These are phyloP conservation scores for Karalla daura DNA, from an alignment of 2,797 vertebrate species.

Conservation along the genomic window DNA sequence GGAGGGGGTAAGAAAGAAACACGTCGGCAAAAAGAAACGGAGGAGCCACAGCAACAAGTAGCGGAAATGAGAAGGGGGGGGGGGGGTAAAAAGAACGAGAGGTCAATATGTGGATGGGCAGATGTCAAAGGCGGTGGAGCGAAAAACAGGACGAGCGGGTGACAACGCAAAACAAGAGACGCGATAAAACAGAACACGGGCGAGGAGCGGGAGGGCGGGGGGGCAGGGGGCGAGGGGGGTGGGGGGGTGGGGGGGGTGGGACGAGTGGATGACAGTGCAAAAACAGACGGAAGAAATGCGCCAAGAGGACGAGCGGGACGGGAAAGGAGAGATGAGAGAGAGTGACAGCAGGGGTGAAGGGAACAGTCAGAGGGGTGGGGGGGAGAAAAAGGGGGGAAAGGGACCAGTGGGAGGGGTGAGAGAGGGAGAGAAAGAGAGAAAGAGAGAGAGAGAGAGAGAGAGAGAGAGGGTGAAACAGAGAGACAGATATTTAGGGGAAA, in stretches of 20 bases:
- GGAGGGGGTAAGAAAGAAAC: neutral
- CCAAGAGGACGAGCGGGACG: constrained; percentile 20
- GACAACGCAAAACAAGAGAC: constrained; percentile 48
- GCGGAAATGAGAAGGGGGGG: neutral
- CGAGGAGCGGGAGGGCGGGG: constrained; percentile 57
- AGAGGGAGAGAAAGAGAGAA: constrained; percentile 1
- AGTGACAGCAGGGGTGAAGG: constrained; percentile 32
- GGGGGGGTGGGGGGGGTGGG: constrained; percentile 54
- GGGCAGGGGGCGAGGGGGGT: no score
- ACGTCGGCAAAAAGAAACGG: neutral
- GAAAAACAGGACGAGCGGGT: constrained; percentile 60
- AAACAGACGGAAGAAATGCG: constrained; percentile 39
- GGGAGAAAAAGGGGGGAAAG: constrained; percentile 27
- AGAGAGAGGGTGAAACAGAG: constrained; percentile 1
- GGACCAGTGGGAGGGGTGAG: constrained; percentile 37
- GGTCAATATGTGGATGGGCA: constrained; percentile 15
- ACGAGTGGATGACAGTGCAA: constrained; percentile 67
- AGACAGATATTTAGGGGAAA: constrained; percentile 14
- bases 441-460: constrained; percentile 22
- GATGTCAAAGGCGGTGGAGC: constrained; percentile 41
- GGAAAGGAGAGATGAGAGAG: constrained; percentile 45
- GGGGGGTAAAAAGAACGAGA: neutral
- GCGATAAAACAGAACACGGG: constrained; percentile 20
- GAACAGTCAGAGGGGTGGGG: constrained; percentile 29
- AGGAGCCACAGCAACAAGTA: neutral